Conservation (phyloP, 37 sponge, comb jelly and placozoan species). For the Diacarnus erythraeanus region DNA sequence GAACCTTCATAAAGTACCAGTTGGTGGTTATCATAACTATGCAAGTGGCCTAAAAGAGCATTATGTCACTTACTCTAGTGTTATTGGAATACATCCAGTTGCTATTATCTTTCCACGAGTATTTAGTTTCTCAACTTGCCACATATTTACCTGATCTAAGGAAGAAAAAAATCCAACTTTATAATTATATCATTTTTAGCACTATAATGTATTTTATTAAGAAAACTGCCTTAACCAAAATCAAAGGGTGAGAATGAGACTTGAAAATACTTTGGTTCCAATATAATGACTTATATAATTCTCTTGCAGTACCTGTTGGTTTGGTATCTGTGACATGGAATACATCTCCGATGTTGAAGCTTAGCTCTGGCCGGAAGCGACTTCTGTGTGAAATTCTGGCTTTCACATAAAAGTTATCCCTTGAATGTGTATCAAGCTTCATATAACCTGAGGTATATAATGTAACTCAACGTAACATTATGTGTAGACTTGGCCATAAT, state of each 20-base stretch:
- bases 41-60: too few relatives aligned
- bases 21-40: too few relatives aligned
- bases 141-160: neutral
- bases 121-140: constrained; percentile 31
- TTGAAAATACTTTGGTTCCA: neutral
- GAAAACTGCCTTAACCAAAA: too few relatives aligned
- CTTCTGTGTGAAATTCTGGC: constrained; percentile 7
- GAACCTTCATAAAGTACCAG: too few relatives aligned
- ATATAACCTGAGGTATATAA: neutral
- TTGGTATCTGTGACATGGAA: constrained; percentile 37
- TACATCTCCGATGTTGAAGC: constrained; percentile 36
- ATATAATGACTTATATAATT: neutral
- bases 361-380: neutral
- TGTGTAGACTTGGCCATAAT: too few relatives aligned
- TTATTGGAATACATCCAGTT: constrained; percentile 2
- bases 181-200: too few relatives aligned
- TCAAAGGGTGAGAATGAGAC: neutral
- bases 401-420: constrained; percentile 51
- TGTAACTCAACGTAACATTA: too few relatives aligned
- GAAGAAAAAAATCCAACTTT: neutral
- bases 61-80: neutral
- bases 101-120: neutral
- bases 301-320: constrained; percentile 17
- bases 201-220: too few relatives aligned
- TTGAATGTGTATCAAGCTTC: neutral